Conservation (phyloP, 2,888 invertebrate species). For the Euproctis similis region DNA sequence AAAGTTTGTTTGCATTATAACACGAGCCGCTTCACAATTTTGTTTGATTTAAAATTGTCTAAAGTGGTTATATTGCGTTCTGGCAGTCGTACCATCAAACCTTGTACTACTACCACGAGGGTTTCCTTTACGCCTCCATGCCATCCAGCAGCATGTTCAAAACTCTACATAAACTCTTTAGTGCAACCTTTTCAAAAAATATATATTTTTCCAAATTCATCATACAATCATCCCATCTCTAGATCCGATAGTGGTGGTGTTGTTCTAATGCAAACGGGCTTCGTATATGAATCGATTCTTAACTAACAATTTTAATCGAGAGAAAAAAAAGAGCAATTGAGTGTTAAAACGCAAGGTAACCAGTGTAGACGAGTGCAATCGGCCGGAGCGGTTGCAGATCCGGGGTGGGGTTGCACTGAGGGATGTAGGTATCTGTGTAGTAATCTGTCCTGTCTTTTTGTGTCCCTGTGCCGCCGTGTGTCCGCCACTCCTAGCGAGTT, state of each 20-base stretch:
- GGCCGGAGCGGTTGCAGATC: slow-evolving; percentile 60
- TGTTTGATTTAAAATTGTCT: slow-evolving; percentile 71
- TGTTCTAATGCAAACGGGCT: slow-evolving; percentile 76
- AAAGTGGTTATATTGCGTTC: slow-evolving; percentile 76
- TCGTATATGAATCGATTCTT: slow-evolving; percentile 42
- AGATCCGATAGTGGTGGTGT: slow-evolving; percentile 50
- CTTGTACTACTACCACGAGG: slow-evolving; percentile 42
- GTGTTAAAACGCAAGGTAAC: slow-evolving; percentile 74
- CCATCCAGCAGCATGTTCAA: slow-evolving; percentile 59
- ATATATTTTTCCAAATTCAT: slow-evolving; percentile 20
- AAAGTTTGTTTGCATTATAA: slow-evolving; percentile 77
- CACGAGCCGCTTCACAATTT: slow-evolving; percentile 76
- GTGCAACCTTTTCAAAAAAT: slow-evolving; percentile 49
- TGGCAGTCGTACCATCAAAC: slow-evolving; percentile 66
- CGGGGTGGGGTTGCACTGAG: slow-evolving; percentile 76
- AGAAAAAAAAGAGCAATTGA: too few relatives aligned
- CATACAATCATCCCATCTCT: slow-evolving; percentile 12
- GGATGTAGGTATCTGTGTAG: slow-evolving; percentile 77
- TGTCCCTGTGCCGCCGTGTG: slow-evolving; percentile 82
- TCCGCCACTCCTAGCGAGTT: slow-evolving; percentile 93
- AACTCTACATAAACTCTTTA: slow-evolving; percentile 43
- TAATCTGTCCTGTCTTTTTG: slow-evolving; percentile 80
- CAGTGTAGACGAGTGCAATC: slow-evolving; percentile 68
- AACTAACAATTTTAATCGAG: slow-evolving; percentile 36
- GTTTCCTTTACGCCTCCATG: slow-evolving; percentile 46